Evolutionary conservation across 2,888 invertebrate genomes (phyloP).

Genomic region (Ellobium chinense): DNA sequence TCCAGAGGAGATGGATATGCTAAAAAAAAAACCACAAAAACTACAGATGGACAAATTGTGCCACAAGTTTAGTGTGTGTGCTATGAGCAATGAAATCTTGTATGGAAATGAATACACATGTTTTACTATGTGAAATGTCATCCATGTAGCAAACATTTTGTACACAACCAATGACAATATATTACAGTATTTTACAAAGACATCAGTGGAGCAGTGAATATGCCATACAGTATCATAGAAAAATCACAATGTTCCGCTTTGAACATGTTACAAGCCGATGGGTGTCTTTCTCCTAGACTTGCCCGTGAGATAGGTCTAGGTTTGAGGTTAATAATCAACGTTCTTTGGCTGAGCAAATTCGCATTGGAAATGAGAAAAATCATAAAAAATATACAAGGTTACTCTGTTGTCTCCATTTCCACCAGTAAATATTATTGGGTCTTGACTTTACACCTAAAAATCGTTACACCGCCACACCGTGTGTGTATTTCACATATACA

Average conservation of each 20-base stretch:
- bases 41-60: not conserved
- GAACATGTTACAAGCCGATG: not conserved
- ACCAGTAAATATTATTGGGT: not conserved
- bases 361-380: not conserved
- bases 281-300: not conserved
- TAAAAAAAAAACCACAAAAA: not conserved
- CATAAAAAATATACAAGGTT: not conserved
- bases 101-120: not conserved
- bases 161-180: no score
- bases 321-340: no score
- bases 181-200: no score
- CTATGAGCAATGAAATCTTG: not conserved
- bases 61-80: no score
- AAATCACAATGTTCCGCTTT: slow-evolving; percentile 38
- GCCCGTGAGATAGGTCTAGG: no score
- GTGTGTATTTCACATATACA: no score
- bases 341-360: slow-evolving; percentile 18
- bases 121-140: no score
- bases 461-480: no score
- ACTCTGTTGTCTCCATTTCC: not conserved
- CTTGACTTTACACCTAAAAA: no score
- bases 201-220: not conserved
- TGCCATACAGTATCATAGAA: not conserved
- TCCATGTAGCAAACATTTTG: no score
- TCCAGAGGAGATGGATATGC: not conserved